phyloP scores from a whole-genome alignment of 1,140 invertebrate genomes.

The Drosophila bifasciata region DNA sequence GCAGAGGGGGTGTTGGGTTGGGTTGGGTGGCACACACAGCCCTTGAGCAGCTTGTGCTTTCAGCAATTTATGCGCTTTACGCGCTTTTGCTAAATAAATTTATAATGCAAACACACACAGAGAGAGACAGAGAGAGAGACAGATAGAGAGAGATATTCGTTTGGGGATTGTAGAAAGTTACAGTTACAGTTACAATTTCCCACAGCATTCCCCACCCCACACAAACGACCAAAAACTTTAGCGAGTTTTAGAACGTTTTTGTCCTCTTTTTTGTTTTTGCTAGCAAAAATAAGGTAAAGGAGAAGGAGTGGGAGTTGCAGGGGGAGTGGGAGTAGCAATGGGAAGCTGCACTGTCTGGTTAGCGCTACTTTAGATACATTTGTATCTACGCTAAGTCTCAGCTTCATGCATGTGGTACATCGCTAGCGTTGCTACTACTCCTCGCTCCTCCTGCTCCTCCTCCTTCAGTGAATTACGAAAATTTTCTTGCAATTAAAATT shows the following conservation, averaged over 20 bases:
- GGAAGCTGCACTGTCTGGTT: conserved; percentile 21
- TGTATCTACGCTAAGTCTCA: conserved; percentile 55
- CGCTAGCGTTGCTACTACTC: neutral
- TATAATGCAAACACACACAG: conserved; percentile 56
- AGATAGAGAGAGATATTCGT: conserved; percentile 19
- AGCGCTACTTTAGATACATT: conserved; percentile 52
- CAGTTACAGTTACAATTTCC: conserved; percentile 47
- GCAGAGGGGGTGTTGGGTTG: no score
- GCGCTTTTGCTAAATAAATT: conserved; percentile 79
- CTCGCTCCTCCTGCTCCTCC: no score
- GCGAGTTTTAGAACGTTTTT: conserved; percentile 55
- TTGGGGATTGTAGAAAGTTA: conserved; percentile 44
- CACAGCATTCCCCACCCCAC: neutral
- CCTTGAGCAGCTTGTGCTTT: conserved; percentile 66
- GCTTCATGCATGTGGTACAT: conserved; percentile 23
- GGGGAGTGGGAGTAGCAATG: fast-evolving
- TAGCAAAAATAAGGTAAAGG: conserved; percentile 26
- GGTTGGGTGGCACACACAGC: no score
- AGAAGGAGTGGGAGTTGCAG: neutral
- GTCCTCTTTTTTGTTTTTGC: conserved; percentile 45
- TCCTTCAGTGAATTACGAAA: conserved; percentile 29
- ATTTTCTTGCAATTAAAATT: conserved; percentile 70
- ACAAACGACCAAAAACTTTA: conserved; percentile 34
- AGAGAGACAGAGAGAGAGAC: conserved; percentile 1
- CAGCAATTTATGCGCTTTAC: conserved; percentile 74